These are phyloP conservation scores for Teinopalpus imperialis DNA, from an alignment of 2,888 invertebrate genomes.

Conservation along the genomic window DNA sequence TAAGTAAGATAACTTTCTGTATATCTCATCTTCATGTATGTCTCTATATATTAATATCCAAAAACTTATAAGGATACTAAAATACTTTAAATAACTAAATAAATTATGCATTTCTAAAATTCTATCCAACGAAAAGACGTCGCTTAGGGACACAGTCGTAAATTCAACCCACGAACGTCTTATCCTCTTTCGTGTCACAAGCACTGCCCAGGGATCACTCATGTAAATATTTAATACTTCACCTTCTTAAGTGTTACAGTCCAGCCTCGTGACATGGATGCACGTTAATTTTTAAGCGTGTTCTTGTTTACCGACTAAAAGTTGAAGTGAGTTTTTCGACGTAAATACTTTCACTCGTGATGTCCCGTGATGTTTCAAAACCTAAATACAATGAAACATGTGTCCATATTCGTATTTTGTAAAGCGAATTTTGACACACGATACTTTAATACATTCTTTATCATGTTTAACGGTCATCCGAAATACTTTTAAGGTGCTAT, in stretches of 20 bases:
- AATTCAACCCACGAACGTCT: conserved; percentile 37
- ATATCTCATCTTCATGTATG: too few relatives aligned
- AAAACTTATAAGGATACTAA: too few relatives aligned
- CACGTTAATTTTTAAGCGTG: conserved; percentile 49
- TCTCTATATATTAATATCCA: too few relatives aligned
- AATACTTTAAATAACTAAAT: too few relatives aligned
- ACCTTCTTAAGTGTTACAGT: conserved; percentile 50
- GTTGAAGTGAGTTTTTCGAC: conserved; percentile 2
- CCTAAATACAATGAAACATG: conserved; percentile 7
- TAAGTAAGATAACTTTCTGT: too few relatives aligned
- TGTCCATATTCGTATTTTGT: background rate
- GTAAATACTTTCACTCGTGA: conserved; percentile 20
- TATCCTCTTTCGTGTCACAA: conserved; percentile 38
- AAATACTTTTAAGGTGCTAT: too few relatives aligned
- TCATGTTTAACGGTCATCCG: too few relatives aligned
- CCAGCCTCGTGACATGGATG: conserved; percentile 50
- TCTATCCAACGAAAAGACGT: conserved; percentile 5
- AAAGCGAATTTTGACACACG: too few relatives aligned
- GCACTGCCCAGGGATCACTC: conserved; percentile 45
- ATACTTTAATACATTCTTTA: too few relatives aligned
- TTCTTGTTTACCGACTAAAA: conserved; percentile 27
- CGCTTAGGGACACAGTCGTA: conserved; percentile 35
- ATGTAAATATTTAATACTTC: conserved; percentile 46
- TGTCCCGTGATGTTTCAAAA: conserved; percentile 15
- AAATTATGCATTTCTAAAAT: too few relatives aligned